Evolutionary conservation across 1,140 invertebrate genomes (phyloP), one percentile per base, ranked within the genome.

Genomic region (Lethocerus indicus): DNA sequence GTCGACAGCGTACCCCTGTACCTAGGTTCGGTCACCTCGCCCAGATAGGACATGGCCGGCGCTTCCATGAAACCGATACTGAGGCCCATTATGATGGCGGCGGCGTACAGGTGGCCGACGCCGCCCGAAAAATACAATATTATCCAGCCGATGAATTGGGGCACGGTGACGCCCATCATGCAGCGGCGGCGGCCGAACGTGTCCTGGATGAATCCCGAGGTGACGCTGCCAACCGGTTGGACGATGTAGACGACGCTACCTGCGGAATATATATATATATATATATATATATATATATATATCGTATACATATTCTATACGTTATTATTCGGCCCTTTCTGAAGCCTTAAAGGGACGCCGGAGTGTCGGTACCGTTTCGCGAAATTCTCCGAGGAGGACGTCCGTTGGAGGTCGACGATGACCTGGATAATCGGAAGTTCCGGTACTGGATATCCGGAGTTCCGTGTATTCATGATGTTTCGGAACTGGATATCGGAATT

Each of bases 1-100:
- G 49, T 50, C 2, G 54, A 47, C 16, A 57, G 35, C 2, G 48
- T 35, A 1, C 56, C 56, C 29, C 56, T 39, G 18, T 53, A 49
- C 39, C 48, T 27, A 27, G 51, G 58, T 61, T 63, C 68, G 63
- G 65, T 67, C 3, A 73, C 67, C 61, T 73, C 70, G 3, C 68
- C 68, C 5, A 73, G 63, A 50, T 73, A 73, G 3, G 68, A 65
- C 26, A 65, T 62, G 25, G 71, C 67, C 1, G 71, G 68, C 7
- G 70, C 71, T 28, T 59, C 54, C 65, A 71, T 68, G 3, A 71
- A 62, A 1, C 71, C 71, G 29, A 69, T 66, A 55, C 54, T 69
- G 2, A 59, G 36, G 1, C 60, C 60, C 55, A 59, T 59, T n/a
- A 56, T 14, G 14, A 50, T 49, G n/a, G 49, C 36, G 0, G 58